phyloP scores from a whole-genome alignment of 2,113 vertebrate species.

The Gyps fulvus region DNA sequence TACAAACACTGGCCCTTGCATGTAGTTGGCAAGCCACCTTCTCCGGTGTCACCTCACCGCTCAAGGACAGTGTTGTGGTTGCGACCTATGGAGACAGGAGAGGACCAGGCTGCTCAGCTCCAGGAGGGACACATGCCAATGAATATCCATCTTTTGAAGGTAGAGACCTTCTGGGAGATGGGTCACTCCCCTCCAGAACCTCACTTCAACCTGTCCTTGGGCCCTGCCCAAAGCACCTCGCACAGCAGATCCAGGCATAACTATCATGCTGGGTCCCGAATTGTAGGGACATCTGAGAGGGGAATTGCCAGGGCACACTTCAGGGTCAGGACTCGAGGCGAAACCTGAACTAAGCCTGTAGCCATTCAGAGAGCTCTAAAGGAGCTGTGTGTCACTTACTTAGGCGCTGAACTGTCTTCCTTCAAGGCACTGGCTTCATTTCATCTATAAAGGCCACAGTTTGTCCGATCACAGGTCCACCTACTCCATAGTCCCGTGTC shows the following conservation, averaged over 20 bases:
- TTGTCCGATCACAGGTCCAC: neutral
- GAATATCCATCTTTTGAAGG: neutral
- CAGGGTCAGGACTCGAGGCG: accelerated
- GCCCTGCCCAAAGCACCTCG: neutral
- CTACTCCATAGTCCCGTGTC: accelerated
- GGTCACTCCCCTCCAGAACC: neutral
- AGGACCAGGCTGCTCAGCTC: neutral
- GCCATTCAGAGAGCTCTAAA: neutral
- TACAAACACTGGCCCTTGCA: neutral
- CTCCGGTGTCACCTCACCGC: neutral
- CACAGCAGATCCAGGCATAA: neutral
- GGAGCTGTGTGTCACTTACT: neutral
- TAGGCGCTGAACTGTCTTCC: neutral
- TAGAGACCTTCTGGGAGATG: neutral
- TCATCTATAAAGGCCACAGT: accelerated
- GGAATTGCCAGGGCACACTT: neutral
- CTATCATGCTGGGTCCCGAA: accelerated
- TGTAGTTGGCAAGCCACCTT: neutral
- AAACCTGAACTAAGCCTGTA: neutral
- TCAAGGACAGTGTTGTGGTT: neutral
- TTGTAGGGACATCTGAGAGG: neutral
- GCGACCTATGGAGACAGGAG: neutral
- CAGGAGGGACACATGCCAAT: neutral
- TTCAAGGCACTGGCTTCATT: neutral
- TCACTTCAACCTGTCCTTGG: neutral